These are phyloP conservation scores for Epizoanthus scotinus DNA, from an alignment of 92 coral and sea anemone genomes.

Conservation along the genomic window DNA sequence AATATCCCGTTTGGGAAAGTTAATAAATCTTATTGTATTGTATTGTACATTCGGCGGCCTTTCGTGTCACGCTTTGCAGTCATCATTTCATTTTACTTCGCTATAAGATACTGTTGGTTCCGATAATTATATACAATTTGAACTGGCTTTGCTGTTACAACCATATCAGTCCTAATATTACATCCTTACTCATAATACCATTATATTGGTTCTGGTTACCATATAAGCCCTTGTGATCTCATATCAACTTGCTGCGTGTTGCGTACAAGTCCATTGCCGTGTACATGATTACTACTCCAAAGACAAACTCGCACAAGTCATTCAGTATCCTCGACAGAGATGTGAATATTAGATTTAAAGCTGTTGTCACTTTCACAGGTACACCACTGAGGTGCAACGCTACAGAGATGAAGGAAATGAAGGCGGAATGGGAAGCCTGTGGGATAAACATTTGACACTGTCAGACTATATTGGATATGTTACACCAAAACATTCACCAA, in stretches of 20 bases:
- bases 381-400: conserved; percentile 74
- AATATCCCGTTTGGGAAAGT: too few relatives aligned
- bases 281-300: conserved; percentile 45
- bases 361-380: conserved; percentile 52
- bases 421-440: conserved; percentile 68
- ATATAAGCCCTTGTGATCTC: neutral
- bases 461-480: neutral
- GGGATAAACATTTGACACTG: conserved; percentile 1
- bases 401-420: conserved; percentile 65
- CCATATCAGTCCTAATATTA: too few relatives aligned
- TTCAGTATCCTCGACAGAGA: conserved; percentile 47
- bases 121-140: too few relatives aligned
- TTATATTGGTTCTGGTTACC: too few relatives aligned
- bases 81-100: too few relatives aligned
- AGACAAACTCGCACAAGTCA: conserved; percentile 71
- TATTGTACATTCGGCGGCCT: too few relatives aligned
- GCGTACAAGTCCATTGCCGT: neutral
- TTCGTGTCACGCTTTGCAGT: too few relatives aligned
- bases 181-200: too few relatives aligned
- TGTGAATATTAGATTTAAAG: conserved; percentile 54
- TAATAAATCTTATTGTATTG: too few relatives aligned
- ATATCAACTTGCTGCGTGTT: neutral
- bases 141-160: too few relatives aligned
- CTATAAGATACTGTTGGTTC: too few relatives aligned
- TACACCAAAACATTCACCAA: neutral